Percentiles rank a stretch among this genome's conserved stretches.
These are phyloP conservation scores for Neogobius melanostomus DNA, from an alignment of 2,113 vertebrate genomes.

Conservation along the genomic window DNA sequence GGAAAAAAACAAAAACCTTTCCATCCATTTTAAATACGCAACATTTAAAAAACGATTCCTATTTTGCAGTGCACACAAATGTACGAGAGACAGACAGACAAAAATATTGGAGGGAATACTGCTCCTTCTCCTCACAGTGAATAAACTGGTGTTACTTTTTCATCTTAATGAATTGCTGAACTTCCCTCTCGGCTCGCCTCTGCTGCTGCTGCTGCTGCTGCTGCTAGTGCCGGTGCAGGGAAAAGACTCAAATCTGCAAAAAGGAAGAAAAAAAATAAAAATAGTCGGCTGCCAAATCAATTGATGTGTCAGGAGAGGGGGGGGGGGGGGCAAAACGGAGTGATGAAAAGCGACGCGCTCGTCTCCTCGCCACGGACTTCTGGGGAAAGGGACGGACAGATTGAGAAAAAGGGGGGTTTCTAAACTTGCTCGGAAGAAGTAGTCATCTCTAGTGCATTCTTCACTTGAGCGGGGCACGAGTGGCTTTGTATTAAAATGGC, in stretches of 20 bases:
- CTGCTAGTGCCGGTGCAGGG: slow-evolving; percentile 6
- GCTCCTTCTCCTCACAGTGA: slow-evolving; percentile 36
- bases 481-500: slow-evolving; percentile 63
- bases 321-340: slow-evolving; percentile 70
- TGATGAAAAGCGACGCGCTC: slow-evolving; percentile 57
- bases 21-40: no score
- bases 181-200: slow-evolving; percentile 55
- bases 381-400: slow-evolving; percentile 13
- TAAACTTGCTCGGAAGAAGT: slow-evolving; percentile 54
- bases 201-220: slow-evolving; percentile 26
- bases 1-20: background rate
- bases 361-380: slow-evolving; percentile 16
- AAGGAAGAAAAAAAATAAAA: slow-evolving; percentile 47
- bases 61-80: slow-evolving; percentile 4
- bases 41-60: no score
- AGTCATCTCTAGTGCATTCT: slow-evolving; percentile 69
- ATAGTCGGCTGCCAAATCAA: slow-evolving; percentile 66
- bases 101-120: background rate
- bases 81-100: no score
- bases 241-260: slow-evolving; percentile 43
- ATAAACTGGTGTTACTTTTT: slow-evolving; percentile 56
- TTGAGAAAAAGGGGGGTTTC: slow-evolving; percentile 26
- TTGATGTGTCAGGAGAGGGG: slow-evolving; percentile 72
- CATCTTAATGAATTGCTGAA: slow-evolving; percentile 71
- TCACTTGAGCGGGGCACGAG: slow-evolving; percentile 32